Conservation (phyloP, 2,113 vertebrate species). For the Parotia lawesii region DNA sequence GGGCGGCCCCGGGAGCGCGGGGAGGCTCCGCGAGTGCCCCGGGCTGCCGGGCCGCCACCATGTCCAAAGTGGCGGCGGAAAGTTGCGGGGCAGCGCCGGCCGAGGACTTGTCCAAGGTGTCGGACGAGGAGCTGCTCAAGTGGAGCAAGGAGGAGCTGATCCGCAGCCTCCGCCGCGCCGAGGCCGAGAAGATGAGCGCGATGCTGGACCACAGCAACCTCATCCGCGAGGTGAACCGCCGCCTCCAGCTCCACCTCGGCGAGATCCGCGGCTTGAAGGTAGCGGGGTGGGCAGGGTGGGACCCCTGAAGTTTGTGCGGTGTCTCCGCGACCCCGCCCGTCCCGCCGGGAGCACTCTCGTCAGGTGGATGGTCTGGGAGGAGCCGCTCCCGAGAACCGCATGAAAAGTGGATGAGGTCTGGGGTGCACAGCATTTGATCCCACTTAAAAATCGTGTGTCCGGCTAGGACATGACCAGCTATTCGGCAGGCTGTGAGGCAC, state of each 20-base stretch:
- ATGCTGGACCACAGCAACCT: conserved; percentile 96
- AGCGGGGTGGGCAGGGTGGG: conserved; percentile 56
- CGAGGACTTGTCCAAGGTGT: conserved; percentile 88
- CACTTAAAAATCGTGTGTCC: neutral
- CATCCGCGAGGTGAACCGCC: conserved; percentile 95
- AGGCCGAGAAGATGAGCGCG: conserved; percentile 93
- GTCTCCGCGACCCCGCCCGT: neutral
- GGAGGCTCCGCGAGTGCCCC: neutral
- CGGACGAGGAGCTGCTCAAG: conserved; percentile 89
- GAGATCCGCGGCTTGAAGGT: conserved; percentile 96
- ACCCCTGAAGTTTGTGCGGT: neutral
- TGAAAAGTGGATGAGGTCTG: neutral
- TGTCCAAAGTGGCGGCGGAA: conserved; percentile 68
- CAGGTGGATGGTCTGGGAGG: neutral
- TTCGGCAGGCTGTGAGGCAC: neutral
- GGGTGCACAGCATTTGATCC: neutral
- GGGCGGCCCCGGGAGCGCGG: neutral
- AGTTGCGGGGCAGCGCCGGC: conserved; percentile 46
- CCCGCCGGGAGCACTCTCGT: neutral
- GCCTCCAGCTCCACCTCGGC: conserved; percentile 92
- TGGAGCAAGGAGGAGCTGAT: conserved; percentile 95
- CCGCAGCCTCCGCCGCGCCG: conserved; percentile 85
- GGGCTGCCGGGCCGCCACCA: conserved; percentile 3
- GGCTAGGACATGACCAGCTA: rapidly evolving
- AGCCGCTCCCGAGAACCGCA: neutral